Base-by-base conservation (phyloP, 2,888 invertebrate genomes). In the Lepidonotus clava region DNA sequence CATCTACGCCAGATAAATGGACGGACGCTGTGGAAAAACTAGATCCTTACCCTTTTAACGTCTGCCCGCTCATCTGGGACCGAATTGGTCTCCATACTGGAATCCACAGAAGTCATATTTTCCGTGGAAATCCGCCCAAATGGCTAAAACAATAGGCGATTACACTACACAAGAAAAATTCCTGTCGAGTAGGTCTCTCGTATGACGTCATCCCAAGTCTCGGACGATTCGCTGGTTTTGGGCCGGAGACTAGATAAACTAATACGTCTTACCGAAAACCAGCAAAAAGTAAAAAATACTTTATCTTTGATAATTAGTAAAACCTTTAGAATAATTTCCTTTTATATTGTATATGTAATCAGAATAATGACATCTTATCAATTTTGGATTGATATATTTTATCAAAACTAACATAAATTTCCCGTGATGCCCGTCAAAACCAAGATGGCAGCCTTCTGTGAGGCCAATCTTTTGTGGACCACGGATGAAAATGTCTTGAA, bases 51-150 rank as follows among this genome's bases (percentile, higher is more conserved):
- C 91, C 91, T 89, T 90, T 92, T 93, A 34, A 91, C 89, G 66
- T 92, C 92, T 56, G 90, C 86, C 87, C 91, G 90, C 86, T 93
- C 92, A 86, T 93, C 92, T 36, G 90, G 89, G 61, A 92, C 89
- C 86, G 91, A 91, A 89, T 91, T 92, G 67, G 92, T 93, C 90
- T 93, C 93, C 93, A 93, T 93, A 88, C 90, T 91, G 87, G 91
- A 92, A 89, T 93, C 93, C 89, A 91, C 88, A 56, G 91, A 90
- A 88, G 90, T 91, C 92, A 92, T 92, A 46, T 46, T 51, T 77
- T 89, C 90, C 24, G 51, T 71, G 84, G 84, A 66, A 84, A 66
- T 38, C 41, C 38, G 40, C 61, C 84, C n/a, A 66, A 40, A 66
- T 61, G 36, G 61, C 18, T 56, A 40, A 84, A 84, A 84, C 61